A percentile compares a stretch with the other conserved stretches of the same genome.
phyloP scores from a whole-genome alignment of 2,888 invertebrate genomes.

The Piscicola geometra region DNA sequence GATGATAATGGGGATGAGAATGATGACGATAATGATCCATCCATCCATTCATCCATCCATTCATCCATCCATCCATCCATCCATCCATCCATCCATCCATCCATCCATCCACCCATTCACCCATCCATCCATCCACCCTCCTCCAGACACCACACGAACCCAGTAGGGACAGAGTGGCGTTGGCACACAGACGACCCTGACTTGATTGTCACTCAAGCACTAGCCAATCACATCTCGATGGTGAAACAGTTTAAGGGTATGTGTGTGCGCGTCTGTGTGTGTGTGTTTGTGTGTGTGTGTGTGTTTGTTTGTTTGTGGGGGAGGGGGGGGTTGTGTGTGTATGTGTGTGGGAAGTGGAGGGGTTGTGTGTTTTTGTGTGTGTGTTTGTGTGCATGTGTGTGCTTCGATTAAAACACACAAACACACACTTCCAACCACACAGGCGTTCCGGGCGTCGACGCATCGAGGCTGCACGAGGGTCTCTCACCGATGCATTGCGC shows the following conservation, averaged over 20 bases:
- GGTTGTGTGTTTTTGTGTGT: background rate
- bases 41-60: constrained; percentile 24
- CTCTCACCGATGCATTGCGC: constrained; percentile 60
- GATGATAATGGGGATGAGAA: background rate
- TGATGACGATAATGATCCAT: background rate
- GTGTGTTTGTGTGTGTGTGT: too few relatives aligned
- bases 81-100: constrained; percentile 29
- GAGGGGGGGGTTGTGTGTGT: too few relatives aligned
- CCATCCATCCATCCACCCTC: background rate
- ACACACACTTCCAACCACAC: constrained; percentile 9
- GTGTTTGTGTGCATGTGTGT: background rate
- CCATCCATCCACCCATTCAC: constrained; percentile 1
- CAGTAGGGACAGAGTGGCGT: constrained; percentile 63
- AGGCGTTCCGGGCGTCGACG: constrained; percentile 62
- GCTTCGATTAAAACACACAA: background rate
- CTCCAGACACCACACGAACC: constrained; percentile 57
- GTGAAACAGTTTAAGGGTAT: constrained; percentile 59
- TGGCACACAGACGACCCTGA: constrained; percentile 62
- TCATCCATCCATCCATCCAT: constrained; percentile 26
- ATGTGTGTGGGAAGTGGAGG: background rate
- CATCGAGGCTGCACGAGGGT: constrained; percentile 59
- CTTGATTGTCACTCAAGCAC: constrained; percentile 58
- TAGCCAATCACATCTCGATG: constrained; percentile 60
- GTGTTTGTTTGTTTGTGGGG: too few relatives aligned
- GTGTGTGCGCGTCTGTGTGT: background rate